Base-by-base conservation (phyloP, 2,888 invertebrate species). In the Heteromyza rotundicornis region DNA sequence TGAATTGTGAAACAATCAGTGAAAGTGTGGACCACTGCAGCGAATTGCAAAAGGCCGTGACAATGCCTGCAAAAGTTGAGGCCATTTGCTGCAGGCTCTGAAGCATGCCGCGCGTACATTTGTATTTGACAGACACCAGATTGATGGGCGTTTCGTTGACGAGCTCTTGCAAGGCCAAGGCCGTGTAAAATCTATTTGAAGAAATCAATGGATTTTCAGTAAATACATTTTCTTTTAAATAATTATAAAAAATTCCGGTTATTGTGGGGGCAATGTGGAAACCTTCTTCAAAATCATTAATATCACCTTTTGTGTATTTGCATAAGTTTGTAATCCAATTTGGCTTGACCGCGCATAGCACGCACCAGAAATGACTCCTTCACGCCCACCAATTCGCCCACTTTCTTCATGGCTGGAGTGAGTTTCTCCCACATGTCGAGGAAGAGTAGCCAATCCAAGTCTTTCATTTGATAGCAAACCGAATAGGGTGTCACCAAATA, bases 51-150 rank as follows among this genome's bases (percentile, higher is more conserved):
- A 99, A 98, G n/a, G 94, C 90, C 2, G 96, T 95, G 1, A 98
- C 94, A 92, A 98, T 98, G 60, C 96, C 97, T 59, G 98, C 96
- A 87, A 97, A 98, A 35, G 96, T 95, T 35, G 98, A 91, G 1
- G 98, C 92, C 60, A 93, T 91, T 82, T 97, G 96, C 82, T 99
- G 98, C 24, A 99, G 86, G 61, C 93, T 90, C 84, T 99, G 98
- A 20, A 99, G 84, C 82, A 94, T 89, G 14, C 98, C 98, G 58
- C 96, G 89, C 59, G 91, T 89, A 75, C 94, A 94, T 70, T 89
- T 89, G 80, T 91, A 98, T 80, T 95, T 96, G 10, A 80, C 78
- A n/a, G 94, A 92, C 0, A 96, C 96, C 58, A 87, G 85, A 59
- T 86, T 86, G 55, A 99, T 85, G 2, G 95, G 90, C 27, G 90